Base-by-base conservation (phyloP, 2,888 invertebrate genomes). In the Patella pellucida region DNA sequence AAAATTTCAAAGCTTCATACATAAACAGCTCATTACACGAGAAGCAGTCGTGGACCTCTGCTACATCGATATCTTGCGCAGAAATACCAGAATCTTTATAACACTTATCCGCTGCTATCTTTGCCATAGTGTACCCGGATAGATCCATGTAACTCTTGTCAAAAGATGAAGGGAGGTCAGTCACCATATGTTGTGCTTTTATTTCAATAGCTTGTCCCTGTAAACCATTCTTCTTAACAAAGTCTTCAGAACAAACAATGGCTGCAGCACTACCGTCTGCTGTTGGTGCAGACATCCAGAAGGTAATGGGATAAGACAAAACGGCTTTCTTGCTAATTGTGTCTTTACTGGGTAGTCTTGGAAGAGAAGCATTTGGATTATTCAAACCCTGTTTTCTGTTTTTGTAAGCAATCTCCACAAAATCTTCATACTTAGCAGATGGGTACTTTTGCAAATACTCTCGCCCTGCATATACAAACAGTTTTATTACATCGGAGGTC, bases 221-320 rank as follows among this genome's bases (percentile, higher is more conserved):
- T 19, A 99, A 93, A 52, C 90, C 89, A 87, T 97, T 95, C 52
- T 93, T 93, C 69, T 83, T 80, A 3, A 99, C 96, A 89, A 97
- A 99, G 16, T 94, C 94, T 91, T 99, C 98, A 9, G 95, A 96
- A 82, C 95, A 97, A 52, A 99, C 89, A 79, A 99, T 93, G 0
- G 95, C 98, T n/a, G 98, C 97, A 41, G 97, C 99, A 0, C 97
- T 94, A 19, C 99, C 99, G 91, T 99, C 98, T 69, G 98, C 98
- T 0, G 99, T 99, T 0, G 99, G 99, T 12, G 87, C 86, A 2
- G 85, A 84, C 87, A 88, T 87, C 78, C 85, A 84, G 71, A 85
- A 83, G n/a, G 88, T 87, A 73, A 89, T 88, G 31, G 89, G 89
- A 16, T 83, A 79, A 81, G 85, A 87, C 41, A 89, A 78, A 82